Evolutionary conservation across 1,140 invertebrate genomes (phyloP).

Genomic region (Sitobion miscanthi): DNA sequence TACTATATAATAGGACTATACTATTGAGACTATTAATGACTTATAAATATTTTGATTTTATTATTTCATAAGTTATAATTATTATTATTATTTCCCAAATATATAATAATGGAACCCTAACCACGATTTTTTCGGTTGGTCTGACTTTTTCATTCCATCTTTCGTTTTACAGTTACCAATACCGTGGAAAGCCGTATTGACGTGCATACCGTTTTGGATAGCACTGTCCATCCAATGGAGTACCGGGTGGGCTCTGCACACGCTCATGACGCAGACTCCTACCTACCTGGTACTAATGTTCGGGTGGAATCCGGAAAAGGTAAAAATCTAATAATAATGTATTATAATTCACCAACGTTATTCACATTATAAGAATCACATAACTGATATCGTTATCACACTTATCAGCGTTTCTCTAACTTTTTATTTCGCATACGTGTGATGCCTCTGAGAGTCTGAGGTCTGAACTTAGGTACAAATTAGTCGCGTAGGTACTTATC

Average conservation of each 20-base stretch:
- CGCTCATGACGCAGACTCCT: constrained; percentile 82
- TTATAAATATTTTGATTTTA: too few species aligned
- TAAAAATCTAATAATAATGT: constrained; percentile 61
- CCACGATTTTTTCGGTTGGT: not conserved
- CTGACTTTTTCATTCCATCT: not conserved
- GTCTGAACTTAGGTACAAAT: not conserved
- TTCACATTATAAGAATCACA: not conserved
- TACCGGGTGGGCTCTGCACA: constrained; percentile 85
- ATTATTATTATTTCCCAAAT: too few species aligned
- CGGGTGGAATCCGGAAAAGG: constrained; percentile 79
- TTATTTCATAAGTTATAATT: too few species aligned
- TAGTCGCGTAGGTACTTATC: not conserved
- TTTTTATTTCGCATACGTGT: too few species aligned
- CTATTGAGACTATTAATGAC: too few species aligned
- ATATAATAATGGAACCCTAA: not conserved
- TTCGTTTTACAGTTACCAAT: constrained; percentile 63
- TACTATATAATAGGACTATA: too few species aligned
- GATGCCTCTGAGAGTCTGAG: too few species aligned
- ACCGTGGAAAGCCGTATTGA: constrained; percentile 78
- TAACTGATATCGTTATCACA: not conserved
- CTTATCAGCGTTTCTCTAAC: not conserved
- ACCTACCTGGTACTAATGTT: constrained; percentile 85
- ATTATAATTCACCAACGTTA: not conserved
- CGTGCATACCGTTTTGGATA: constrained; percentile 79
- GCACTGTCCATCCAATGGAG: constrained; percentile 79